Percentiles rank a stretch among this genome's conserved stretches.
phyloP scores from a whole-genome alignment of 2,113 vertebrate genomes.

The Clarias macrocephalus region DNA sequence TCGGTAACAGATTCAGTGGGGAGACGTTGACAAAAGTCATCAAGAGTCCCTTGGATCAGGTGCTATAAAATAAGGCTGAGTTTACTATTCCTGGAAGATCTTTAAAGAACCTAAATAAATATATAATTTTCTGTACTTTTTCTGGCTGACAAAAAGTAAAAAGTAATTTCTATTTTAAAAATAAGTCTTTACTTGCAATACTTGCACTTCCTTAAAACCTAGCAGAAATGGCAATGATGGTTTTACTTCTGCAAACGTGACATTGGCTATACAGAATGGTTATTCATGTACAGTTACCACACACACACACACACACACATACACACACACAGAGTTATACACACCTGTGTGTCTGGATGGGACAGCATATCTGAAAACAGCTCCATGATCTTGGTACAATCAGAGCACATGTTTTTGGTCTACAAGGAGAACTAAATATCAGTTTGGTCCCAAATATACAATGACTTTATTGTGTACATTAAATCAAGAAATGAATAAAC shows the following conservation, averaged over 20 bases:
- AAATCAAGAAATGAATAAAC: background rate
- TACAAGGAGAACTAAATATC: slow-evolving; percentile 40
- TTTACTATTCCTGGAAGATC: background rate
- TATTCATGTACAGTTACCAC: background rate
- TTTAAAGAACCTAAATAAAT: too few relatives aligned
- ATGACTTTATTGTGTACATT: background rate
- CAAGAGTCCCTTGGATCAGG: background rate
- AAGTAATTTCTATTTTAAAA: too few relatives aligned
- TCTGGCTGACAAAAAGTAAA: too few relatives aligned
- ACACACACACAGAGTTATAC: background rate
- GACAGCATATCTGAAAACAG: slow-evolving; percentile 65
- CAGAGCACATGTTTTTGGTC: slow-evolving; percentile 61
- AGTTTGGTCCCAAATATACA: slow-evolving; percentile 4
- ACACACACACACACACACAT: background rate
- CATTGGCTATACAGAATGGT: background rate
- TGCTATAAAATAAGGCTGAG: slow-evolving; percentile 1
- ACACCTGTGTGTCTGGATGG: slow-evolving; percentile 63
- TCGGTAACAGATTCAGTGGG: background rate
- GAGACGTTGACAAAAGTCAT: slow-evolving; percentile 5
- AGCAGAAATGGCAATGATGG: background rate
- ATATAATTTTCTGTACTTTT: too few relatives aligned
- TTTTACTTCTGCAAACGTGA: slow-evolving; percentile 16
- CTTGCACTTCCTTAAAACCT: slow-evolving; percentile 3
- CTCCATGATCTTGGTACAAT: slow-evolving; percentile 67
- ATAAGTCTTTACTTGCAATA: too few relatives aligned